These are phyloP conservation scores for rabbit (Oryctolagus cuniculus) DNA, from an alignment of 2,113 vertebrate species.

Conservation along the genomic window mOryCun1.1 NC_091453.1:119801001-119801500, in stretches of 20 bases:
- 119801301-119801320: slow-evolving; percentile 12
- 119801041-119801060: not conserved
- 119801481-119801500: too few relatives aligned
- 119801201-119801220: slow-evolving; percentile 61
- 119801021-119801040: too few relatives aligned
- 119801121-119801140: not conserved
- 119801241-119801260: not conserved
- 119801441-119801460: not conserved
- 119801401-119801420: not conserved
- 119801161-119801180: slow-evolving; percentile 42
- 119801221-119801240: slow-evolving; percentile 7
- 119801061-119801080: not conserved
- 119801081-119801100: not conserved
- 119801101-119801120: not conserved
- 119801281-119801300: slow-evolving; percentile 22
- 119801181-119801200: slow-evolving; percentile 9
- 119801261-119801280: slow-evolving; percentile 65
- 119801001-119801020: too few relatives aligned
- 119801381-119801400: slow-evolving; percentile 40
- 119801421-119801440: not conserved
- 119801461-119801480: not conserved
- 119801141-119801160: slow-evolving; percentile 36
- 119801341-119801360: not conserved
- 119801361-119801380: slow-evolving; percentile 51
- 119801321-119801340: slow-evolving; percentile 44